Evolutionary conservation across 35 echinoderm and acorn worm species (phyloP).

Genomic region (Lytechinus pictus): DNA sequence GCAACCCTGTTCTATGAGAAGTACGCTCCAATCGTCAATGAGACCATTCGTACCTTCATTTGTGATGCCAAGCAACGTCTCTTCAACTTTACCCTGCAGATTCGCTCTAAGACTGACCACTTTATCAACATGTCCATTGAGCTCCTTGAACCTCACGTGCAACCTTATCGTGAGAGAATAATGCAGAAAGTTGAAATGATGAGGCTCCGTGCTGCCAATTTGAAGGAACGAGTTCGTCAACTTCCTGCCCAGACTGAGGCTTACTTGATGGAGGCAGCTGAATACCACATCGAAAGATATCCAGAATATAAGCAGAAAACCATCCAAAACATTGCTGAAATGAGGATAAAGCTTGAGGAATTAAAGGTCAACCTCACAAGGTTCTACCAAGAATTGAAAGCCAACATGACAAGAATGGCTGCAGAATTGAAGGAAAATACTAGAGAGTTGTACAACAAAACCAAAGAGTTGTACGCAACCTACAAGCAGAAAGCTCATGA

Average conservation of each 20-base stretch:
- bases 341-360: conserved; percentile 46
- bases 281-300: conserved; percentile 35
- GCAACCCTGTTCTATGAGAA: neutral
- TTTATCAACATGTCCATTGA: conserved; percentile 47
- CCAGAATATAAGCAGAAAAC: conserved; percentile 50
- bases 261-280: neutral
- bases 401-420: neutral
- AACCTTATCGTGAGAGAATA: neutral
- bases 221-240: neutral
- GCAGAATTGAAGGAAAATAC: neutral
- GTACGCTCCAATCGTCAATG: conserved; percentile 42
- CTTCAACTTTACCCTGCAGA: conserved; percentile 51
- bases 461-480: neutral
- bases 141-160: conserved; percentile 35
- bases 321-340: conserved; percentile 25
- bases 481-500: neutral
- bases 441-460: conserved; percentile 9
- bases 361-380: conserved; percentile 25
- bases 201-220: neutral
- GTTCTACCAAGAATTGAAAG: conserved; percentile 29
- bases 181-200: no score
- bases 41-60: conserved; percentile 44
- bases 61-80: conserved; percentile 30
- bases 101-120: conserved; percentile 40
- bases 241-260: conserved; percentile 18